Conservation (phyloP, 2,113 vertebrate genomes). For the Suncus etruscus region DNA sequence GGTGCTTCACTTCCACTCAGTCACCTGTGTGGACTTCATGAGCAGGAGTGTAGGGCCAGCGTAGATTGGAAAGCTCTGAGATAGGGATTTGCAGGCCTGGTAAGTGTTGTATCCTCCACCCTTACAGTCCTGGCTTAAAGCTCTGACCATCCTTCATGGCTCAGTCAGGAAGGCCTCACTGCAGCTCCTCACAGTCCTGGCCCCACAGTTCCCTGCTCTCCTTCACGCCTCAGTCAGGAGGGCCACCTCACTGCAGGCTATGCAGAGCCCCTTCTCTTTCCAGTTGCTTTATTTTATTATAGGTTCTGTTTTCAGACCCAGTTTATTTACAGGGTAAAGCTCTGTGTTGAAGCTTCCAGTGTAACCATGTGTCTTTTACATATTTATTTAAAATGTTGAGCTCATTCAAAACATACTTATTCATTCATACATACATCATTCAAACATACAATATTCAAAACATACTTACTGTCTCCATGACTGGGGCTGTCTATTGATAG, state of each 20-base stretch:
- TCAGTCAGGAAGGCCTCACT: constrained; percentile 4
- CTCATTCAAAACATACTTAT: not conserved
- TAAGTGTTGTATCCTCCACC: too few species aligned
- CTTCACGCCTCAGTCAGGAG: not conserved
- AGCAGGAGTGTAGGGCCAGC: not conserved
- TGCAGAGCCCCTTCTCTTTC: not conserved
- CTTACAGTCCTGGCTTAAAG: not conserved
- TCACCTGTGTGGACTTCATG: not conserved
- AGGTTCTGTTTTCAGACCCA: not conserved
- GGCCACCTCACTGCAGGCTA: not conserved
- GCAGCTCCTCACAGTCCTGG: not conserved
- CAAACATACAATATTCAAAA: not conserved
- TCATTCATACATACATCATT: not conserved
- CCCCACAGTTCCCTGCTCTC: not conserved
- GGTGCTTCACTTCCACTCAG: too few species aligned
- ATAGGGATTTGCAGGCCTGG: too few species aligned
- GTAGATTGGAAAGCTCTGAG: not conserved
- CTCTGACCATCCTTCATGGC: not conserved
- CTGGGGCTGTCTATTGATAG: not conserved
- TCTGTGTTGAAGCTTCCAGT: not conserved
- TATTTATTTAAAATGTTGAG: not conserved
- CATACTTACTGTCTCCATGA: not conserved
- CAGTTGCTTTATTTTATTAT: not conserved
- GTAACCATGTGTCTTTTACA: not conserved
- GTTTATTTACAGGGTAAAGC: constrained; percentile 11